These are phyloP conservation scores for Centruroides vittatus DNA, from an alignment of 1,140 invertebrate genomes.

Conservation along the genomic window DNA sequence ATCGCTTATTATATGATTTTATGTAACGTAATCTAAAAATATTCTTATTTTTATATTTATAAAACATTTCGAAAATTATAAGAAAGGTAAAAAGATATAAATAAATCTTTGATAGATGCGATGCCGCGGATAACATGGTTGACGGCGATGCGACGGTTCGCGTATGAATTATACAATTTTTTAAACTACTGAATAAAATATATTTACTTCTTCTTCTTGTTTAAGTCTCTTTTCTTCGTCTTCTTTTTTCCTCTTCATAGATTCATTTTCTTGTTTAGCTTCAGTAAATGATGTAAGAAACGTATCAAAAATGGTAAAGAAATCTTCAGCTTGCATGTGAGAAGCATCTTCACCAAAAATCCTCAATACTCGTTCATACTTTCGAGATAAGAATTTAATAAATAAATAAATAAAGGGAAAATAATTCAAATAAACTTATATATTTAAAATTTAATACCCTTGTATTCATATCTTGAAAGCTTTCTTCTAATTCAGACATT, in stretches of 20 bases:
- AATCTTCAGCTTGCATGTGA: slow-evolving; percentile 79
- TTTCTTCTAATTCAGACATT: slow-evolving; percentile 81
- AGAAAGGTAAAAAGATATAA: no score
- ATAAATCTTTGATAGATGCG: no score
- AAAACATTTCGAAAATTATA: no score
- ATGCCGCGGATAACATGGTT: no score
- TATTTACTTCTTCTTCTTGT: slow-evolving; percentile 71
- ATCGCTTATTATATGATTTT: no score
- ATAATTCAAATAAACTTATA: no score
- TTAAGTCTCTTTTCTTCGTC: slow-evolving; percentile 83
- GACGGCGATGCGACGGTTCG: no score
- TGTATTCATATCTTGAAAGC: slow-evolving; percentile 75
- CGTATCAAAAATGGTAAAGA: slow-evolving; percentile 86
- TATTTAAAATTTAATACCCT: slow-evolving; percentile 37
- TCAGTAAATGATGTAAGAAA: slow-evolving; percentile 75
- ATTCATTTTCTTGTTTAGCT: slow-evolving; percentile 77
- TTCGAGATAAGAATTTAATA: slow-evolving; percentile 9
- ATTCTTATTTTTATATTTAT: no score
- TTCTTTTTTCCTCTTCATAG: slow-evolving; percentile 69
- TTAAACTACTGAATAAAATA: no score
- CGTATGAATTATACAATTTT: no score
- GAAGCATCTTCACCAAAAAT: slow-evolving; percentile 82
- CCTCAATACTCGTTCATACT: slow-evolving; percentile 71
- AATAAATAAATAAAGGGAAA: not conserved
- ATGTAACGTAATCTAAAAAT: no score